Evolutionary conservation across 2,797 vertebrate species (phyloP).

Genomic region (Rhadinocentrus ornatus): DNA sequence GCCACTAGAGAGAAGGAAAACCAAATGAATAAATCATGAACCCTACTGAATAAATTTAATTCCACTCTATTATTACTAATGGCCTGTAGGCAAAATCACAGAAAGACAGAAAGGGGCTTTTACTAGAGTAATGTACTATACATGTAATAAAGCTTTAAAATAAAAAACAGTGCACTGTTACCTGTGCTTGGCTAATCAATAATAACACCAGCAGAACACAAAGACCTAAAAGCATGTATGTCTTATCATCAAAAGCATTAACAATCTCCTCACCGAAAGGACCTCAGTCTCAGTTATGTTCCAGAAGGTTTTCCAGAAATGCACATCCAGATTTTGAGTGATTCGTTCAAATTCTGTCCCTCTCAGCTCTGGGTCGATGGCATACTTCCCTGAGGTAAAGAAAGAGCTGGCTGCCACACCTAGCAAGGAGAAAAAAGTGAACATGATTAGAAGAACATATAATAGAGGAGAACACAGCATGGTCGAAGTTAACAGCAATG

Average conservation of each 20-base stretch:
- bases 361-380: conserved; percentile 92
- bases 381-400: conserved; percentile 91
- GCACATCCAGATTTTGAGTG: conserved; percentile 92
- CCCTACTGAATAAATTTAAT: conserved; percentile 66
- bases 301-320: conserved; percentile 96
- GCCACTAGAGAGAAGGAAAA: conserved; percentile 62
- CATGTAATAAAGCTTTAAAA: conserved; percentile 39
- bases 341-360: conserved; percentile 91
- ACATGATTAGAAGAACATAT: conserved; percentile 8
- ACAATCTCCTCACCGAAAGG: conserved; percentile 84
- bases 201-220: conserved; percentile 15
- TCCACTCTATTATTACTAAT: conserved; percentile 64
- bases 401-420: conserved; percentile 92
- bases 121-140: conserved; percentile 47
- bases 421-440: conserved; percentile 48
- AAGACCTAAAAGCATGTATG: neutral
- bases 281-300: conserved; percentile 92
- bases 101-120: conserved; percentile 49
- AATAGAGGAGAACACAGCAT: conserved; percentile 8
- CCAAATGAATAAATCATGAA: conserved; percentile 71
- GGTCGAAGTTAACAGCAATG: neutral
- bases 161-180: conserved; percentile 36
- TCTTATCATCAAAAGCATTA: neutral
- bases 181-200: conserved; percentile 4
- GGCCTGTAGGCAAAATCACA: conserved; percentile 57